phyloP scores from a whole-genome alignment of 2,797 vertebrate genomes.

The Sebastes oblongus region DNA sequence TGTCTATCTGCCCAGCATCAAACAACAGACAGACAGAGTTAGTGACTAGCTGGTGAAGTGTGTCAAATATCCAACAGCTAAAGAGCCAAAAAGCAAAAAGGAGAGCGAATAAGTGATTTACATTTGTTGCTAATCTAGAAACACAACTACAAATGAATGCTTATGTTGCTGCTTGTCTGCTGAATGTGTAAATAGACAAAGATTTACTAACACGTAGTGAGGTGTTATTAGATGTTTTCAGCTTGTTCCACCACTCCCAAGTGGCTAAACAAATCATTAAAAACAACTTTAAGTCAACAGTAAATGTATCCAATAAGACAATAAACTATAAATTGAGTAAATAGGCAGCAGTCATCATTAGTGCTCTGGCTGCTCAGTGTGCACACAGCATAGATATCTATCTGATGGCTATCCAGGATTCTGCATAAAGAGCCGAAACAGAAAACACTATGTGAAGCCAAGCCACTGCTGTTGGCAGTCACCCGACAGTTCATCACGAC shows the following conservation, averaged over 20 bases:
- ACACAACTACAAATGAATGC: not conserved
- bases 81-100: not conserved
- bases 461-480: constrained; percentile 56
- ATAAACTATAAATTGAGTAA: not conserved
- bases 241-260: not conserved
- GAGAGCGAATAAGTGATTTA: not conserved
- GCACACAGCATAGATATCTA: constrained; percentile 8
- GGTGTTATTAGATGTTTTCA: not conserved
- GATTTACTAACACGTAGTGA: not conserved
- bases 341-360: constrained; percentile 28
- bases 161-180: not conserved
- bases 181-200: not conserved
- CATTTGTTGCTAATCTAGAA: not conserved
- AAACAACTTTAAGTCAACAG: not conserved
- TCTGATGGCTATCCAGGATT: constrained; percentile 40
- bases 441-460: constrained; percentile 46
- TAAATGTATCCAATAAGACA: not conserved
- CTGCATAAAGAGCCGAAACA: constrained; percentile 24
- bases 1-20: not conserved
- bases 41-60: not conserved
- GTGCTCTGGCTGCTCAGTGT: constrained; percentile 12
- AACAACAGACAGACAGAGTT: not conserved
- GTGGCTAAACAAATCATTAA: not conserved
- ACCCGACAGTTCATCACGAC: constrained; percentile 24
- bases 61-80: not conserved